Conservation (phyloP, 2,113 vertebrate species). For the Penelope pileata region DNA sequence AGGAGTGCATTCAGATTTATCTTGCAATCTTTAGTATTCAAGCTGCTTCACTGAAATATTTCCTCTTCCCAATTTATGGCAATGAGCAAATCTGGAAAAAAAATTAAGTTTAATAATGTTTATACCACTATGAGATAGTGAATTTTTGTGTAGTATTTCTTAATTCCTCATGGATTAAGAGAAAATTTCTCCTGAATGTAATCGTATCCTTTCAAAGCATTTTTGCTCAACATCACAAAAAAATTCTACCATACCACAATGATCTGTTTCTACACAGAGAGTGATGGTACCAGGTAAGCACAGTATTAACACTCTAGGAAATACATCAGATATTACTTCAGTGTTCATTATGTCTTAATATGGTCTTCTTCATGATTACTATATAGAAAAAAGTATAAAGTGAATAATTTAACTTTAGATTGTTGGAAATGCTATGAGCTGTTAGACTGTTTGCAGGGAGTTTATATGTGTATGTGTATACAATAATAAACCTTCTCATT, state of each 20-base stretch:
- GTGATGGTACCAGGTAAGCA: not conserved
- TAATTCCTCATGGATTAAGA: not conserved
- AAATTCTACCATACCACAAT: not conserved
- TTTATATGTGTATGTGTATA: not conserved
- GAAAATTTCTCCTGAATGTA: not conserved
- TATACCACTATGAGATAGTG: not conserved
- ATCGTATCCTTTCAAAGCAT: not conserved
- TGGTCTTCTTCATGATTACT: not conserved
- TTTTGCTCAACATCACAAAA: not conserved
- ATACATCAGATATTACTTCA: not conserved
- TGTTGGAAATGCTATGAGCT: not conserved
- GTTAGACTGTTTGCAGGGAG: not conserved
- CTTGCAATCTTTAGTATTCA: not conserved
- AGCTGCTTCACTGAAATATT: not conserved
- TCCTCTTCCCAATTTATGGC: not conserved
- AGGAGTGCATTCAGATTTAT: not conserved
- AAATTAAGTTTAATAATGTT: not conserved
- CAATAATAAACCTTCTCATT: not conserved
- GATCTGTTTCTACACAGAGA: not conserved
- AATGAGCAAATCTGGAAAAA: not conserved
- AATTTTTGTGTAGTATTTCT: not conserved
- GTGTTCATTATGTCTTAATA: not conserved
- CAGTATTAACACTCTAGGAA: not conserved
- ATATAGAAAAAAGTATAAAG: not conserved
- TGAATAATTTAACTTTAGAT: not conserved